These are phyloP conservation scores for Picus viridis DNA, from an alignment of 2,797 vertebrate genomes.

Conservation along the genomic window DNA sequence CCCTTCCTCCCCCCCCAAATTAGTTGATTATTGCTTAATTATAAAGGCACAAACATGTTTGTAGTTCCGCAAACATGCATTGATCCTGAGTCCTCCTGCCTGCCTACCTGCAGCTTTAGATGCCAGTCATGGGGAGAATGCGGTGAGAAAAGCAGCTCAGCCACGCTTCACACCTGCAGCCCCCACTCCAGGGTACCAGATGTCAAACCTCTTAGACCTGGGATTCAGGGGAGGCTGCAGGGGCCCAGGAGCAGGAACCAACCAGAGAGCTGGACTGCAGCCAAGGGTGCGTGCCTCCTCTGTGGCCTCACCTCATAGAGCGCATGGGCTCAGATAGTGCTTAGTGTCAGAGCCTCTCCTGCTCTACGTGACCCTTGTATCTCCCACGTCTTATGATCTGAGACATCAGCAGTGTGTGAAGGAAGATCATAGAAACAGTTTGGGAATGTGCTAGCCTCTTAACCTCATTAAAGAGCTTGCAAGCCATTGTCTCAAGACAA, in stretches of 20 bases:
- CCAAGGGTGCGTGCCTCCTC: background rate
- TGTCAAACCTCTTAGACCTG: background rate
- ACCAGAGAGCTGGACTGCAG: background rate
- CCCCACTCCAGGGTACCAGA: background rate
- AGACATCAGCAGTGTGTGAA: background rate
- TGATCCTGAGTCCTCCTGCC: background rate
- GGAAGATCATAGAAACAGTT: background rate
- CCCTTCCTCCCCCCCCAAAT: rapidly evolving
- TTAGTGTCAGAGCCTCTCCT: background rate
- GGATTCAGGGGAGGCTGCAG: background rate
- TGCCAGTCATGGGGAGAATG: rapidly evolving
- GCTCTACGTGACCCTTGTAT: background rate
- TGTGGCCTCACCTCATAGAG: background rate
- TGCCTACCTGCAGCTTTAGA: background rate
- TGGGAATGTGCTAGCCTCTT: constrained; percentile 1
- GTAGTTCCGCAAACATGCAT: background rate
- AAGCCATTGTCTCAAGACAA: background rate
- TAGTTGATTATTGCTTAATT: background rate
- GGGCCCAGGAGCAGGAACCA: background rate
- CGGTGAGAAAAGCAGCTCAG: background rate
- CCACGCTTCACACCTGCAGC: rapidly evolving
- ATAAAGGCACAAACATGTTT: background rate
- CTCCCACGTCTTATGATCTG: background rate
- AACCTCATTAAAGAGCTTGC: background rate
- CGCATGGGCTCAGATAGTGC: background rate